A percentile compares a stretch with the other conserved stretches of the same genome.
Evolutionary conservation across 1,140 invertebrate genomes (phyloP).

Genomic region (Diachasmimorpha longicaudata): DNA sequence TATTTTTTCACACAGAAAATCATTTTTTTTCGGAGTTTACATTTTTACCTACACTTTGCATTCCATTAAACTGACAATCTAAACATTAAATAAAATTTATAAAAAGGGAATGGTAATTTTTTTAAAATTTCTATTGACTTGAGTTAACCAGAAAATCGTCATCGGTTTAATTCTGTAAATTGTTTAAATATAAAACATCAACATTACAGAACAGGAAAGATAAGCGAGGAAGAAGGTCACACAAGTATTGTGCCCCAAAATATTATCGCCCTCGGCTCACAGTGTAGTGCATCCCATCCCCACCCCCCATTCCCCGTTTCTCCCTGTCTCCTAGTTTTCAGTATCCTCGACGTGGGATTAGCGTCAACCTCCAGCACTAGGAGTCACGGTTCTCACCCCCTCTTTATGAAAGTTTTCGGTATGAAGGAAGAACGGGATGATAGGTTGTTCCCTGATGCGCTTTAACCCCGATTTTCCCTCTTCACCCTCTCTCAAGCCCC

Average conservation of each 20-base stretch:
- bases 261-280: slow-evolving; percentile 19
- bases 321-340: slow-evolving; percentile 1
- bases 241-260: background rate
- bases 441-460: background rate
- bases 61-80: too few species aligned
- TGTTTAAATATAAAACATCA: too few species aligned
- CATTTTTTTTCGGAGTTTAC: too few species aligned
- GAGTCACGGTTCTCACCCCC: background rate
- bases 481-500: background rate
- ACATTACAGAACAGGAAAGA: too few species aligned
- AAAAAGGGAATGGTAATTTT: too few species aligned
- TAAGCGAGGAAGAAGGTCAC: too few species aligned
- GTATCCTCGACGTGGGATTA: slow-evolving; percentile 22
- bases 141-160: too few species aligned
- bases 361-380: slow-evolving; percentile 25
- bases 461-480: background rate
- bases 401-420: background rate
- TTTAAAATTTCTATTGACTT: too few species aligned
- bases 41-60: too few species aligned
- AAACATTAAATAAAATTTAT: too few species aligned
- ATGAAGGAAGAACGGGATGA: background rate
- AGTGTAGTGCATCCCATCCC: background rate
- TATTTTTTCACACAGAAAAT: background rate
- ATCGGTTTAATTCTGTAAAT: too few species aligned
- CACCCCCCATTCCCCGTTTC: background rate